Evolutionary conservation across 2,113 vertebrate genomes (phyloP).

Genomic region (Orcinus orca): DNA sequence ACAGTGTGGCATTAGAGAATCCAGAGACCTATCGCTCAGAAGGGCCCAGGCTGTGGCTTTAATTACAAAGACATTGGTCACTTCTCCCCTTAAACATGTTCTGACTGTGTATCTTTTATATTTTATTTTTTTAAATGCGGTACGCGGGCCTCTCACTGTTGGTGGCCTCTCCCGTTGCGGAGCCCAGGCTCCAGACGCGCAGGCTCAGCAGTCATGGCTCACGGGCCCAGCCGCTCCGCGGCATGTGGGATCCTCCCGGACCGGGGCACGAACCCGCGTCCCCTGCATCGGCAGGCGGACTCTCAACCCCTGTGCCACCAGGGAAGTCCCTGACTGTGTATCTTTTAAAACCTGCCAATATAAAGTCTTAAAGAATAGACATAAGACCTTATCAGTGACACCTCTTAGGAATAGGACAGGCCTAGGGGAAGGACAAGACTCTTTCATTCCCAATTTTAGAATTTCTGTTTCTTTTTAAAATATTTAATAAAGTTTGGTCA

Average conservation of each 20-base stretch:
- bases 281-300: no score
- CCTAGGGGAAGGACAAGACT: background rate
- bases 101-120: background rate
- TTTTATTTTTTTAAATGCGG: no score
- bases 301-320: no score
- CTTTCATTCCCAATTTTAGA: background rate
- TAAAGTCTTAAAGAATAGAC: conserved; percentile 12
- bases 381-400: background rate
- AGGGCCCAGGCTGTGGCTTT: background rate
- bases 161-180: no score
- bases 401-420: background rate
- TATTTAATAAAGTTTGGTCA: background rate
- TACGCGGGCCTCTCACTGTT: no score
- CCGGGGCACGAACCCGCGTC: no score
- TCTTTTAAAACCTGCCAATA: background rate
- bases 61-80: background rate
- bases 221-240: no score
- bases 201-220: no score
- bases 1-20: background rate
- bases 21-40: background rate
- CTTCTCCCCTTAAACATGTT: background rate
- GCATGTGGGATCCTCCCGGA: no score
- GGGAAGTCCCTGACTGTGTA: background rate
- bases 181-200: no score
- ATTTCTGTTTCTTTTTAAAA: background rate